These are phyloP conservation scores for Ceramica pisi DNA, from an alignment of 2,888 invertebrate species.

Conservation along the genomic window DNA sequence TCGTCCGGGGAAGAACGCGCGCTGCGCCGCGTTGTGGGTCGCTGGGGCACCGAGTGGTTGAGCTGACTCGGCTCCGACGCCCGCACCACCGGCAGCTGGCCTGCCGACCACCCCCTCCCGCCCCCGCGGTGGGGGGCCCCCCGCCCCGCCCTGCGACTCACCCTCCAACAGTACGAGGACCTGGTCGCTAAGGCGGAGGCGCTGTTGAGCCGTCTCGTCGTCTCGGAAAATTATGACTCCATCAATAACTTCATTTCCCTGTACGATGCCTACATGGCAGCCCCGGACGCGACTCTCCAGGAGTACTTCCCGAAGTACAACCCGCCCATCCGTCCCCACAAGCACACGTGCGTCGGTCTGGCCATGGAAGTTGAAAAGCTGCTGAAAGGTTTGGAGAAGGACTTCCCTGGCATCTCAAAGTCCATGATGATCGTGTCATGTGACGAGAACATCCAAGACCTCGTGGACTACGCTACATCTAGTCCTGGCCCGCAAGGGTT, in stretches of 20 bases:
- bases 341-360: conserved; percentile 97
- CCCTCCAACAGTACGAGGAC: conserved; percentile 95
- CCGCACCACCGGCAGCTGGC: conserved; percentile 82
- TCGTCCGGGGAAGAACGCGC: conserved; percentile 87
- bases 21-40: conserved; percentile 92
- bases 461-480: conserved; percentile 92
- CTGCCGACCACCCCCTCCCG: conserved; percentile 88
- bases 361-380: conserved; percentile 95
- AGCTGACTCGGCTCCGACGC: conserved; percentile 96
- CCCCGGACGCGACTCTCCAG: conserved; percentile 92
- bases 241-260: conserved; percentile 95
- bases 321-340: conserved; percentile 95
- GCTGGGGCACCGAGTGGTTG: conserved; percentile 98
- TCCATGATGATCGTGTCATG: conserved; percentile 95
- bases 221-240: conserved; percentile 97
- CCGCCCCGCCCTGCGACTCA: conserved; percentile 93
- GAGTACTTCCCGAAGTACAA: conserved; percentile 96
- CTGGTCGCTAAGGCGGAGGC: conserved; percentile 95
- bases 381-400: conserved; percentile 91
- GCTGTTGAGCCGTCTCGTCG: conserved; percentile 95
- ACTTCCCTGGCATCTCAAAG: conserved; percentile 93
- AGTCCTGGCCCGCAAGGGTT: conserved; percentile 91
- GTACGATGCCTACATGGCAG: conserved; percentile 92
- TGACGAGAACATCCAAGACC: conserved; percentile 95
- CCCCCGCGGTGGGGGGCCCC: conserved; percentile 87